Percentiles rank a stretch among this genome's conserved stretches.
Conservation (phyloP, 2,888 invertebrate genomes). For the Ochropacha duplaris region DNA sequence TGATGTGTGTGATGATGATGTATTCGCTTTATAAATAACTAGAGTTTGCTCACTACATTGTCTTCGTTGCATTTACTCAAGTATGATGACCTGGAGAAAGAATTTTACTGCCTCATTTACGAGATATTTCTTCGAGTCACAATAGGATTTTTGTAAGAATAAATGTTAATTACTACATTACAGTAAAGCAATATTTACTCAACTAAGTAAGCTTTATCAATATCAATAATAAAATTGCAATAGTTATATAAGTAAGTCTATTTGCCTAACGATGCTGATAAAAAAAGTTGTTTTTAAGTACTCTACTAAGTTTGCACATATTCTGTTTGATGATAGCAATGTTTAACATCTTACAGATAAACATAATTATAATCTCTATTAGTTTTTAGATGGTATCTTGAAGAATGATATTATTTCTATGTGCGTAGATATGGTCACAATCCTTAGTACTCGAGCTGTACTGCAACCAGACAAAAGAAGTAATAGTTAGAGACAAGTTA, state of each 20-base stretch:
- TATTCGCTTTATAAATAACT: constrained; percentile 42
- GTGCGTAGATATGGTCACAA: not conserved
- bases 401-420: not conserved
- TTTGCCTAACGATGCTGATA: not conserved
- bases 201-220: too few species aligned
- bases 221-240: too few species aligned
- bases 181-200: too few species aligned
- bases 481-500: constrained; percentile 11
- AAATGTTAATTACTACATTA: too few species aligned
- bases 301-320: not conserved
- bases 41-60: not conserved
- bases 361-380: not conserved
- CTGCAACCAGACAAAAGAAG: not conserved
- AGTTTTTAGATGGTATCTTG: not conserved
- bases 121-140: too few species aligned
- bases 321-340: not conserved
- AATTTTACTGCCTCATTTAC: too few species aligned
- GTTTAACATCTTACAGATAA: not conserved
- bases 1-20: constrained; percentile 43
- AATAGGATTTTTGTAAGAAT: too few species aligned
- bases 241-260: not conserved
- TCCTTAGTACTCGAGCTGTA: not conserved
- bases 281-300: not conserved
- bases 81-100: not conserved
- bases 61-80: not conserved